phyloP scores from a whole-genome alignment of 2,797 vertebrate species.

The Pseudotriccus pelzelni region DNA sequence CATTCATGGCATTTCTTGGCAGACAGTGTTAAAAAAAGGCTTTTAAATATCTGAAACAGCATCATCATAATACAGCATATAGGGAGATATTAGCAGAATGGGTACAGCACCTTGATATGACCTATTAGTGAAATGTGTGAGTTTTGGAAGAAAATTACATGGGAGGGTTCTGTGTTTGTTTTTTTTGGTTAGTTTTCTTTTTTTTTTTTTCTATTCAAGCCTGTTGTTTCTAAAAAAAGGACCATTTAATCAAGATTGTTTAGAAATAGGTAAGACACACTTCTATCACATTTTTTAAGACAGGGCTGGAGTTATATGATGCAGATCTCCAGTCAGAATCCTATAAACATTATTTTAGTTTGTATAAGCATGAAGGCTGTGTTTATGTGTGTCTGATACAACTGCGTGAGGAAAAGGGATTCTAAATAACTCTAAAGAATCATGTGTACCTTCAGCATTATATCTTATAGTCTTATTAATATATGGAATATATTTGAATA shows the following conservation, averaged over 20 bases:
- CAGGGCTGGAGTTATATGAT: neutral
- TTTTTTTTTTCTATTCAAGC: neutral
- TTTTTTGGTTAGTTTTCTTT: neutral
- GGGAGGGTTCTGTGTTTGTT: accelerated
- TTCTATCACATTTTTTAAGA: neutral
- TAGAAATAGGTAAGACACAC: neutral
- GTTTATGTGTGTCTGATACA: neutral
- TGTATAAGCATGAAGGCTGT: neutral
- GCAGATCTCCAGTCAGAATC: neutral
- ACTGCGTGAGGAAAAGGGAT: neutral
- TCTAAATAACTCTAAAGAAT: neutral
- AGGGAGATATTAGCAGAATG: neutral
- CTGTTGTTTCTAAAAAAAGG: neutral
- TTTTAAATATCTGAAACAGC: neutral
- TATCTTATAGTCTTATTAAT: neutral
- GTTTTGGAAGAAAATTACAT: neutral
- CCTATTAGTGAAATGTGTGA: neutral
- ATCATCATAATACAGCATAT: neutral
- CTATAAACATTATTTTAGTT: neutral
- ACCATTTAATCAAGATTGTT: neutral
- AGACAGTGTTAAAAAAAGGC: neutral
- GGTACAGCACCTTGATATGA: neutral
- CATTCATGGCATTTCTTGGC: neutral
- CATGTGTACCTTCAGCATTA: neutral
- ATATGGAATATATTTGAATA: neutral